phyloP scores from a whole-genome alignment of 2,888 invertebrate species.

The Allygus modestus region DNA sequence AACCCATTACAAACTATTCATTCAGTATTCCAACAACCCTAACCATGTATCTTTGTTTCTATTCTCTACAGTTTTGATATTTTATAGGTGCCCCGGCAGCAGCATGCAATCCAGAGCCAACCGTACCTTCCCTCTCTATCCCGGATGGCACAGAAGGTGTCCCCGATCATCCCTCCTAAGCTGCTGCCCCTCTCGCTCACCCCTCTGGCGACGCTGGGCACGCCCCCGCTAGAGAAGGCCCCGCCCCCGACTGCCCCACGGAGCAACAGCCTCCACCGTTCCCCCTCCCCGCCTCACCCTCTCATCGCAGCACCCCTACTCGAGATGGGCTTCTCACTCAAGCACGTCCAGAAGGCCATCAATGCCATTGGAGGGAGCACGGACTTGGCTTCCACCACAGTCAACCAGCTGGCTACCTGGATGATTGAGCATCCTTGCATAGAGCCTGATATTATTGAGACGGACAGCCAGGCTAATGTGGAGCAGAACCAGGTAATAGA shows the following conservation, averaged over 20 bases:
- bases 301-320: slow-evolving; percentile 76
- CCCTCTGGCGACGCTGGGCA: background rate
- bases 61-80: too few relatives aligned
- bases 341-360: slow-evolving; percentile 79
- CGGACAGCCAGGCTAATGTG: slow-evolving; percentile 14
- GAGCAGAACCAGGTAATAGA: slow-evolving; percentile 37
- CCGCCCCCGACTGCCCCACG: background rate
- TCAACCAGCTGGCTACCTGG: slow-evolving; percentile 81
- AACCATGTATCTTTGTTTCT: too few relatives aligned
- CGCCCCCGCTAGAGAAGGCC: slow-evolving; percentile 29
- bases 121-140: slow-evolving; percentile 27
- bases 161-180: slow-evolving; percentile 22
- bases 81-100: slow-evolving; percentile 1
- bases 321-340: slow-evolving; percentile 81
- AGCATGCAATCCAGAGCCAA: background rate
- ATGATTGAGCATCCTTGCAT: slow-evolving; percentile 80
- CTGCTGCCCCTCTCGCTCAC: slow-evolving; percentile 8
- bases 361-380: slow-evolving; percentile 75
- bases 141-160: slow-evolving; percentile 56
- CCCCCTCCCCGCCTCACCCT: slow-evolving; percentile 47
- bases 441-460: slow-evolving; percentile 69
- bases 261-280: slow-evolving; percentile 27
- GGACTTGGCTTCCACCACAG: slow-evolving; percentile 73
- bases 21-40: too few relatives aligned
- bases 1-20: too few relatives aligned